Conservation (phyloP, 2,888 invertebrate species). For the Xanthorhoe spadicearia region DNA sequence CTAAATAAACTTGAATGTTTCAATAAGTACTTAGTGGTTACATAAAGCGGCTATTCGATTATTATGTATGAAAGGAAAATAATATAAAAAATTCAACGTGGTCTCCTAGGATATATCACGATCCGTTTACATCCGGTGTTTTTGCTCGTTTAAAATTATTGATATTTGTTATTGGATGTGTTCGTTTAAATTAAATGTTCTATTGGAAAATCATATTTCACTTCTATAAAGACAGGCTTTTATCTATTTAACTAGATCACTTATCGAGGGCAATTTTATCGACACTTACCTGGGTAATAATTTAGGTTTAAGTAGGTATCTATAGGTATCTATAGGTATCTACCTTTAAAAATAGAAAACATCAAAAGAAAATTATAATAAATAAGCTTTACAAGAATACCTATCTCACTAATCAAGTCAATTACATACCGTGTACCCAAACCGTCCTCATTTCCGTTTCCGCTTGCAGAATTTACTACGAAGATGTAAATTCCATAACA, state of each 20-base stretch:
- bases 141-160: conserved; percentile 44
- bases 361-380: neutral
- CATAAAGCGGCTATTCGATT: too few relatives aligned
- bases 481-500: conserved; percentile 30
- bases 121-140: conserved; percentile 31
- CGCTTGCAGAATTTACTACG: conserved; percentile 19
- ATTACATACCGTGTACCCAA: neutral
- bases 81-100: neutral
- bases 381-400: neutral
- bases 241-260: too few relatives aligned
- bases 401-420: neutral
- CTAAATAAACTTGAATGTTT: too few relatives aligned
- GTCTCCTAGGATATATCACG: neutral
- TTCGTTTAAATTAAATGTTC: conserved; percentile 49
- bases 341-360: too few relatives aligned
- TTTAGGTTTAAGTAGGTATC: too few relatives aligned
- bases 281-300: too few relatives aligned
- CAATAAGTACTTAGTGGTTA: too few relatives aligned
- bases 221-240: too few relatives aligned
- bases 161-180: conserved; percentile 47
- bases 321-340: too few relatives aligned
- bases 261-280: too few relatives aligned
- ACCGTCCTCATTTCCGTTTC: conserved; percentile 11
- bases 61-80: neutral
- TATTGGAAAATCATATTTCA: conserved; percentile 48